These are phyloP conservation scores for Noctilio leporinus DNA, from an alignment of 2,113 vertebrate species.

Conservation along the genomic window DNA sequence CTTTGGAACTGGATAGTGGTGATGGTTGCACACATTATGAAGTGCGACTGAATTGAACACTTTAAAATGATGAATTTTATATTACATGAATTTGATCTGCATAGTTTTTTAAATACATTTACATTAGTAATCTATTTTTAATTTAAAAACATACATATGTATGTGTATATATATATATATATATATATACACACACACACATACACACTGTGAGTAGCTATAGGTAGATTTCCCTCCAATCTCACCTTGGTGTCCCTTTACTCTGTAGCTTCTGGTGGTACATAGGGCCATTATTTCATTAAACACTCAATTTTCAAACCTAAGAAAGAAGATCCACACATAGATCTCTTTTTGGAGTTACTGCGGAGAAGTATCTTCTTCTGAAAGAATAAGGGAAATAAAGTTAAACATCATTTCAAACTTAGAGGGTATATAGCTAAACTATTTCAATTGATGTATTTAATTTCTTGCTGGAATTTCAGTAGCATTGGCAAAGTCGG, in stretches of 20 bases:
- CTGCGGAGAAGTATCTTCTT: background rate
- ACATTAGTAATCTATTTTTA: background rate
- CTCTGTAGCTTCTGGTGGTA: background rate
- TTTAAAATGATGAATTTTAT: background rate
- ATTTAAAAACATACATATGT: background rate
- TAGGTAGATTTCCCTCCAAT: background rate
- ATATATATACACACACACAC: too few relatives aligned
- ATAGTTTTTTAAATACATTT: background rate
- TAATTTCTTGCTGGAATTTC: background rate
- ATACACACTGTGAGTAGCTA: background rate
- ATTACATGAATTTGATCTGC: background rate
- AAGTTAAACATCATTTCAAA: background rate
- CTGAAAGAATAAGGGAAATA: constrained; percentile 20
- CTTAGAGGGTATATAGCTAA: background rate
- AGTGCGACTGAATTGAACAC: too few relatives aligned
- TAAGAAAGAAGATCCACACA: background rate
- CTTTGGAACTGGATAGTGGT: background rate
- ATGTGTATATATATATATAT: too few relatives aligned
- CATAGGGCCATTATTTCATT: background rate
- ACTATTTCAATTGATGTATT: background rate
- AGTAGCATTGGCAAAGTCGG: background rate
- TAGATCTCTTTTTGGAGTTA: background rate
- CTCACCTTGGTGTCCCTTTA: background rate
- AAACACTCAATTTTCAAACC: background rate
- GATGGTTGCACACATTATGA: background rate